Base-by-base conservation (phyloP, 2,113 vertebrate species). In the Gasterosteus nipponicus region DNA sequence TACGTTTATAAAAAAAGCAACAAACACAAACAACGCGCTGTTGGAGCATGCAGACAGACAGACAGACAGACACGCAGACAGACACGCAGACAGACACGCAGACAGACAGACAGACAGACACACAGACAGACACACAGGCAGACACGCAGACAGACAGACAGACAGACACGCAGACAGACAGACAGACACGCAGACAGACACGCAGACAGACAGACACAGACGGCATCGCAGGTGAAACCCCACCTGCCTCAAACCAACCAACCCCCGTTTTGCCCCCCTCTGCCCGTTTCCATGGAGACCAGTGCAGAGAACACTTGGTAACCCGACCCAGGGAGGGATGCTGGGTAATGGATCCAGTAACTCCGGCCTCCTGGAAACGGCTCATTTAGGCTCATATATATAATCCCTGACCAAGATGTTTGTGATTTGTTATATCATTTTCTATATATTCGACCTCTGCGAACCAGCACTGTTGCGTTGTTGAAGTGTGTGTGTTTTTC, bases 271-370 rank as follows among this genome's bases (percentile, higher is more conserved):
- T 0, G 18, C 14, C 56, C 26, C 49, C 5, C 6, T 42, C 31
- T 3, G 14, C 64, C 44, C 11, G 66, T 91, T 63, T 56, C 88
- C 86, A 87, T 86, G 83, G 86, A 82, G 62, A 90, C 83, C 68
- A 31, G 61, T 31, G 41, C 38, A 22, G 46, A 78, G 65, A 73
- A 75, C 64, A 65, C 4, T 12, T 4, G 46, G 91, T 86, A 91
- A 92, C 83, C 69, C 2, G 82, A 92, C 60, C 62, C 84, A 8
- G n/a, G 22, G 35, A 26, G 29, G 59, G 82, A 77, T 58, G 73
- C 75, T 38, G 73, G 16, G 51, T n/a, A 14, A 19, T 1, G 29
- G 75, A 79, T 89, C 85, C 62, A 26, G 78, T 91, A 80, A 69
- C 85, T 75, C 26, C 8, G 5, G 47, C 47, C 11, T 10, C 15